Base-by-base conservation (phyloP, 2,797 vertebrate genomes). In the Gymnocypris eckloni region DNA sequence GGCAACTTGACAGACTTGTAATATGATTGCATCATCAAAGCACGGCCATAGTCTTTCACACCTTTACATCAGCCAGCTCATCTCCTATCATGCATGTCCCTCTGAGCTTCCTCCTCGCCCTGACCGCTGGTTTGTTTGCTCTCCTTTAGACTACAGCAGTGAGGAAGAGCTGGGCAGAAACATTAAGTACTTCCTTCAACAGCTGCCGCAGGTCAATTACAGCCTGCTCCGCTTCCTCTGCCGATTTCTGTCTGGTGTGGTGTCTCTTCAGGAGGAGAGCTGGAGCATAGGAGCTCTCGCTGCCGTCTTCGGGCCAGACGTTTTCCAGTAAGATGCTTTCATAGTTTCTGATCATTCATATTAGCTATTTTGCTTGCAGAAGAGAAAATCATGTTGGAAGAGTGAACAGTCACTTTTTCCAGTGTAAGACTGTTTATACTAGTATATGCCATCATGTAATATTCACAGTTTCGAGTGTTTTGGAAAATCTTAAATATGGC, bases 191-290 rank as follows among this genome's bases (percentile, higher is more conserved):
- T 95, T 97, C 92, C 96, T 99, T 93, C 98, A 99, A 94, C 97
- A 99, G 95, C 96, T 99, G 94, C 98, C 98, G 61, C 96, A 96
- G 94, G 93, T 98, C 93, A 99, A 98, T 96, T 98, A 98, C 90
- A 96, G 96, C 93, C 96, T 99, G 91, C 96, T 99, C 89, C 97
- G 98, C 86, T 99, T 98, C 94, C 95, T 99, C 86, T 99, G 97
- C 92, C 97, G 97, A 91, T 99, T 99, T 95, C 95, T 99, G 95
- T 94, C 96, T 91, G 97, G 97, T 1, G 97, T 99, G 95, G 97
- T 96, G 64, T 96, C 97, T 0, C 96, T 99, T 93, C 97, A 99
- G 95, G 97, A 96, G 93, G 96, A 98, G 91, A 97, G 96, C 93
- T 99, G 98, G 98, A 97, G 96, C 89, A 92, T 97, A 11, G 96